Conservation (phyloP, 2,797 vertebrate species). For the Muraenolepis orangiensis region DNA sequence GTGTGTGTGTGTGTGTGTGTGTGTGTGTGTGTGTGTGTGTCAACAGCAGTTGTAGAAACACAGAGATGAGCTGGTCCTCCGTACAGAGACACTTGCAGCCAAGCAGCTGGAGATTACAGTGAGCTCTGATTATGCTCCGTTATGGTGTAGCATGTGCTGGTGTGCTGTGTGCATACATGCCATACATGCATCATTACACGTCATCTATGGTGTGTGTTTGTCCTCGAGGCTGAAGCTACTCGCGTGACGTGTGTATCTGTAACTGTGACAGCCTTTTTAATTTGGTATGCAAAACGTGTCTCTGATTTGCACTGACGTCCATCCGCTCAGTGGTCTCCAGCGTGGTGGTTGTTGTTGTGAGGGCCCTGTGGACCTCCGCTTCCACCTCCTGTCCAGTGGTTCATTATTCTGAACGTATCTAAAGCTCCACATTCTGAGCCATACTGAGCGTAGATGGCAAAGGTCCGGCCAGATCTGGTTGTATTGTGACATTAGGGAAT, state of each 20-base stretch:
- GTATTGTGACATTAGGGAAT: background rate
- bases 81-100: constrained; percentile 62
- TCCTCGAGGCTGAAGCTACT: constrained; percentile 19
- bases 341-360: background rate
- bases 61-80: constrained; percentile 48
- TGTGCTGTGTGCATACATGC: no score
- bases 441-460: constrained; percentile 45
- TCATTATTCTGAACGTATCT: constrained; percentile 48
- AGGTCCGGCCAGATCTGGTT: constrained; percentile 32
- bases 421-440: constrained; percentile 54
- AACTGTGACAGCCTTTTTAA: background rate
- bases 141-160: background rate
- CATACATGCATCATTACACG: no score
- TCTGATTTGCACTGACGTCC: background rate
- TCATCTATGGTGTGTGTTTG: constrained; percentile 14
- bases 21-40: constrained; percentile 50
- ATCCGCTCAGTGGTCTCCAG: background rate
- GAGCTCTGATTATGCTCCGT: constrained; percentile 24
- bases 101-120: constrained; percentile 62
- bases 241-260: background rate
- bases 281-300: background rate
- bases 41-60: constrained; percentile 58
- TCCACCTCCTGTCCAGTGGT: constrained; percentile 27
- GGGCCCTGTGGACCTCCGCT: constrained; percentile 15
- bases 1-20: constrained; percentile 19